A percentile compares a stretch with the other conserved stretches of the same genome.
Evolutionary conservation across 2,888 invertebrate species (phyloP).

Genomic region (Cyclophora albipunctata): DNA sequence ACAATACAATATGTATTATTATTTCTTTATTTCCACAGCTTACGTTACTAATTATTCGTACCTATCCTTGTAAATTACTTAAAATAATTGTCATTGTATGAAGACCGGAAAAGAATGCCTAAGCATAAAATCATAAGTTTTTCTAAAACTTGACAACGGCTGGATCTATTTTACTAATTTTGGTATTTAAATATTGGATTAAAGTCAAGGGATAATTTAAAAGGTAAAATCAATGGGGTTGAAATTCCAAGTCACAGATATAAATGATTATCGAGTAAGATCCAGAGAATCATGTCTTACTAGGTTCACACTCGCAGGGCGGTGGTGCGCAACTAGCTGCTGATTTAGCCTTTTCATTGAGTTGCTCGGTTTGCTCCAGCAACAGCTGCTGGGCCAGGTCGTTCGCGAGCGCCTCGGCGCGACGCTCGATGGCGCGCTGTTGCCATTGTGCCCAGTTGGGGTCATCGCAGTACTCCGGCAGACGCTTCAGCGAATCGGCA

Average conservation of each 20-base stretch:
- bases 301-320: conserved; percentile 41
- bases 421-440: conserved; percentile 39
- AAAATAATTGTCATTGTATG: not conserved
- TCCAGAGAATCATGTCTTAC: conserved; percentile 6
- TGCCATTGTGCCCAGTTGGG: conserved; percentile 35
- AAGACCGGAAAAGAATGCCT: not conserved
- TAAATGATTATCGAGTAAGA: too few species aligned
- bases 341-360: conserved; percentile 40
- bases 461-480: too few species aligned
- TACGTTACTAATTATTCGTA: too few species aligned
- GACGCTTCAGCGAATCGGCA: conserved; percentile 28
- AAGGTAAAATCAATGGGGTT: too few species aligned
- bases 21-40: too few species aligned
- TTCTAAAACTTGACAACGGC: not conserved
- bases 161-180: too few species aligned
- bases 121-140: not conserved
- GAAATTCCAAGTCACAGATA: too few species aligned
- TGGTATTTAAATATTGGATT: too few species aligned
- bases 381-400: conserved; percentile 52
- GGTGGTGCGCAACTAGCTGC: conserved; percentile 34
- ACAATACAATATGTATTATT: too few species aligned
- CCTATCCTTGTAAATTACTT: not conserved
- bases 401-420: conserved; percentile 46
- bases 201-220: too few species aligned
- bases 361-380: conserved; percentile 39